Evolutionary conservation across 2,888 invertebrate species (phyloP).

Genomic region (Brachyptera putata): DNA sequence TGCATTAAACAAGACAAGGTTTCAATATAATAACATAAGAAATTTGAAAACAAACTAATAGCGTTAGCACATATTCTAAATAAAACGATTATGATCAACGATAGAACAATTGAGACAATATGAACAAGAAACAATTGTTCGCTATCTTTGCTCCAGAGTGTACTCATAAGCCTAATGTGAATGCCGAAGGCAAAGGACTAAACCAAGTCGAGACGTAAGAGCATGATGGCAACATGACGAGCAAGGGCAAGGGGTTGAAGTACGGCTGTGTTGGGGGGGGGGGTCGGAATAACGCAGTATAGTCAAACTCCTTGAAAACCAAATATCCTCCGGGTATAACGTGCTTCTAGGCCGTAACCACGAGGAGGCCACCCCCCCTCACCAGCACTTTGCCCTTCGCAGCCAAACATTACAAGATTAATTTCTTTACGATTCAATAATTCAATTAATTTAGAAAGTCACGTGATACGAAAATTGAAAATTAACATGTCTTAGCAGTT

Average conservation of each 20-base stretch:
- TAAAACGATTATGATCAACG: too few species aligned
- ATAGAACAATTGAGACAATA: too few species aligned
- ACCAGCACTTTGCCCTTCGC: neutral
- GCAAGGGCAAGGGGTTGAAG: slow-evolving; percentile 27
- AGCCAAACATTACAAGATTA: slow-evolving; percentile 46
- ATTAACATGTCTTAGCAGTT: too few species aligned
- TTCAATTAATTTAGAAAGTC: slow-evolving; percentile 44
- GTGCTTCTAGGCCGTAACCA: slow-evolving; percentile 17
- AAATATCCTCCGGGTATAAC: slow-evolving; percentile 40
- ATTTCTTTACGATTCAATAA: slow-evolving; percentile 51
- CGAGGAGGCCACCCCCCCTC: slow-evolving; percentile 36
- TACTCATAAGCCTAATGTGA: slow-evolving; percentile 27
- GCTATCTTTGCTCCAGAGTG: slow-evolving; percentile 18
- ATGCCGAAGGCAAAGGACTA: slow-evolving; percentile 25
- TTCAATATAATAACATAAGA: too few species aligned
- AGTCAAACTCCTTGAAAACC: slow-evolving; percentile 37
- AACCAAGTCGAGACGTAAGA: slow-evolving; percentile 14
- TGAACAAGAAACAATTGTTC: neutral
- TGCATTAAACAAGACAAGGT: too few species aligned
- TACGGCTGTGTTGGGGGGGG: too few species aligned
- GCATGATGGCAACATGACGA: slow-evolving; percentile 11
- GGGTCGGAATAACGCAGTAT: too few species aligned
- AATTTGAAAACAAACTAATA: too few species aligned
- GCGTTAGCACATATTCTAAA: too few species aligned
- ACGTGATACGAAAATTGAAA: neutral